Evolutionary conservation across 2,888 invertebrate genomes (phyloP).

Genomic region (Cecidostiba fungosa): DNA sequence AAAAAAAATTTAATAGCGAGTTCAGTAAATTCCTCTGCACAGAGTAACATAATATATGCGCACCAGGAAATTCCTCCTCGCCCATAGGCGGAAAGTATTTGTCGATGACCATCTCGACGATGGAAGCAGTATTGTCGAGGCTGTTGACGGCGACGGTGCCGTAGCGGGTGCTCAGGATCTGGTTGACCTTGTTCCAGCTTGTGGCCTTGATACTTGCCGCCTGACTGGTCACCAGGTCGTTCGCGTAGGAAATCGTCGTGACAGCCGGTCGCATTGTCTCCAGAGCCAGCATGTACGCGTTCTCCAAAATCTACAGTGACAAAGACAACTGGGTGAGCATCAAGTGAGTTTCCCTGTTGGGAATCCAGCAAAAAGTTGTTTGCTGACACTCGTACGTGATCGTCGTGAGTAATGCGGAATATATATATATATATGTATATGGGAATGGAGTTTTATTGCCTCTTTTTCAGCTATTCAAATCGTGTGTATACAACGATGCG

Average conservation of each 20-base stretch:
- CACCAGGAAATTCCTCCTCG: constrained; percentile 67
- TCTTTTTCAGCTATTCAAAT: no score
- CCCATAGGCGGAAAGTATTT: constrained; percentile 85
- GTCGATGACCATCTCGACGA: constrained; percentile 88
- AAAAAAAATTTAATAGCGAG: neutral
- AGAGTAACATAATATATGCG: neutral
- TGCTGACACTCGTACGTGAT: neutral
- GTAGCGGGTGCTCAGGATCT: constrained; percentile 86
- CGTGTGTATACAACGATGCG: no score
- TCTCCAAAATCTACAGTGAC: constrained; percentile 72
- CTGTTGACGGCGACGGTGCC: constrained; percentile 86
- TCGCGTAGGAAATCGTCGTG: constrained; percentile 81
- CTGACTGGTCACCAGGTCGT: constrained; percentile 82
- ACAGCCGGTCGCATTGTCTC: constrained; percentile 72
- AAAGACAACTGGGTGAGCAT: neutral
- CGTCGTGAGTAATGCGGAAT: neutral
- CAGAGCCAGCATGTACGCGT: constrained; percentile 72
- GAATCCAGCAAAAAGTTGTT: neutral
- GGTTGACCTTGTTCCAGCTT: constrained; percentile 88
- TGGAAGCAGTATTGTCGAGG: constrained; percentile 85
- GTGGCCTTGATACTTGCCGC: constrained; percentile 85
- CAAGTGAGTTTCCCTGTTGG: neutral
- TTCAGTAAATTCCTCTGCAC: no score
- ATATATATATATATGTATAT: neutral
- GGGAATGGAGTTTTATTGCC: neutral